These are phyloP conservation scores for Oncorhynchus keta DNA, from an alignment of 2,113 vertebrate species.

Conservation along the genomic window DNA sequence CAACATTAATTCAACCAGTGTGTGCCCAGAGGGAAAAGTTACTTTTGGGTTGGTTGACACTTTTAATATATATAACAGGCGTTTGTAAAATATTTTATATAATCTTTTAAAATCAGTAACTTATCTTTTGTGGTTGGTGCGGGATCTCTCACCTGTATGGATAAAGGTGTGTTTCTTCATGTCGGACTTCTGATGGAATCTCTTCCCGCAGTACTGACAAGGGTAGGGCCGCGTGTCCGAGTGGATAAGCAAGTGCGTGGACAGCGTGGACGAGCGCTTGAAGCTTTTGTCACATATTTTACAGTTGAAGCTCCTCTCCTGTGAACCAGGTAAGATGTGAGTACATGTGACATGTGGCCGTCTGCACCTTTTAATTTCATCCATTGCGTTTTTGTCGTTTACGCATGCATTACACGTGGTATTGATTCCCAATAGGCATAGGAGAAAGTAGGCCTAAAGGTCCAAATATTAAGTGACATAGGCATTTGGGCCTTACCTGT, in stretches of 20 bases:
- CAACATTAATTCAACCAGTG: too few species aligned
- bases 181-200: conserved; percentile 98
- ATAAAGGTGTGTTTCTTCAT: conserved; percentile 99
- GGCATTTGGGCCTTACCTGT: conserved; percentile 74
- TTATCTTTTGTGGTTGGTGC: not conserved
- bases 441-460: too few species aligned
- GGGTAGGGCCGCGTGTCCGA: conserved; percentile 96
- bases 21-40: too few species aligned
- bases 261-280: conserved; percentile 95
- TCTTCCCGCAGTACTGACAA: conserved; percentile 97
- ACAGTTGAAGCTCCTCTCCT: conserved; percentile 96
- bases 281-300: conserved; percentile 98
- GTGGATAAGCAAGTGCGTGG: conserved; percentile 96
- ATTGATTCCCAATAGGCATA: too few species aligned
- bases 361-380: too few species aligned
- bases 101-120: not conserved
- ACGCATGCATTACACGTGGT: too few species aligned
- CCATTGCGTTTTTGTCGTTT: too few species aligned
- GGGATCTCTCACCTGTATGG: conserved; percentile 83
- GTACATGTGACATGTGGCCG: too few species aligned
- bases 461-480: too few species aligned
- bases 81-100: not conserved
- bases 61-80: too few species aligned
- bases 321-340: not conserved
- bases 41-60: not conserved